phyloP scores from a whole-genome alignment of 1,140 invertebrate species.

The Tetranychus cinnabarinus region DNA sequence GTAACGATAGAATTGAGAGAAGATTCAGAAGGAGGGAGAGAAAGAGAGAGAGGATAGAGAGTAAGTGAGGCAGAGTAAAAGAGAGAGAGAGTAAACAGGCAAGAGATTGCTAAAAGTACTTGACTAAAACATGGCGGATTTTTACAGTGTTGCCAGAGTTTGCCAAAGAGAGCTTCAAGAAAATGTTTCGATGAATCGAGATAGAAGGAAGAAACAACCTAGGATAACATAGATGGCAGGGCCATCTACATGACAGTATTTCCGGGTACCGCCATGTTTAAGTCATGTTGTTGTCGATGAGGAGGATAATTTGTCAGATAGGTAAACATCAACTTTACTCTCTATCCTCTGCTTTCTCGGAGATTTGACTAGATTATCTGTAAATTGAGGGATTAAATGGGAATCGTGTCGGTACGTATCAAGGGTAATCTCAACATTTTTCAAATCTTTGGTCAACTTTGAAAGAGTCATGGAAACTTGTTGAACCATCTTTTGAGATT shows the following conservation, averaged over 20 bases:
- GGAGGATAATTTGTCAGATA: no score
- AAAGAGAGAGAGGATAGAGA: neutral
- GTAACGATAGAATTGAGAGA: neutral
- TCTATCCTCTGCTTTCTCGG: no score
- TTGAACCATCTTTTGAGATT: constrained; percentile 12
- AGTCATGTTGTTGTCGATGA: no score
- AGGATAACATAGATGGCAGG: no score
- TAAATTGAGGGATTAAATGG: neutral
- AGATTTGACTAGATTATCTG: no score
- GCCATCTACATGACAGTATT: no score
- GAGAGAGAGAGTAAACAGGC: neutral
- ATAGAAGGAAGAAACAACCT: no score
- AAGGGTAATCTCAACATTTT: constrained; percentile 6
- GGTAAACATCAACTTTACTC: no score
- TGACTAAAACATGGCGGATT: neutral
- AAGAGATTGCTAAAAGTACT: neutral
- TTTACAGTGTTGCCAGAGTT: neutral
- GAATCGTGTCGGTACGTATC: neutral
- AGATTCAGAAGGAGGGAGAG: neutral
- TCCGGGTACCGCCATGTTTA: no score
- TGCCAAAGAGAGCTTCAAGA: neutral
- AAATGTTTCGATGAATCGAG: no score
- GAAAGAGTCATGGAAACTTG: constrained; percentile 6
- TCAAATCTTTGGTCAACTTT: constrained; percentile 10
- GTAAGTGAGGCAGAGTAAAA: neutral